phyloP scores from a whole-genome alignment of 2,888 invertebrate genomes.

The Lycaena phlaeas region DNA sequence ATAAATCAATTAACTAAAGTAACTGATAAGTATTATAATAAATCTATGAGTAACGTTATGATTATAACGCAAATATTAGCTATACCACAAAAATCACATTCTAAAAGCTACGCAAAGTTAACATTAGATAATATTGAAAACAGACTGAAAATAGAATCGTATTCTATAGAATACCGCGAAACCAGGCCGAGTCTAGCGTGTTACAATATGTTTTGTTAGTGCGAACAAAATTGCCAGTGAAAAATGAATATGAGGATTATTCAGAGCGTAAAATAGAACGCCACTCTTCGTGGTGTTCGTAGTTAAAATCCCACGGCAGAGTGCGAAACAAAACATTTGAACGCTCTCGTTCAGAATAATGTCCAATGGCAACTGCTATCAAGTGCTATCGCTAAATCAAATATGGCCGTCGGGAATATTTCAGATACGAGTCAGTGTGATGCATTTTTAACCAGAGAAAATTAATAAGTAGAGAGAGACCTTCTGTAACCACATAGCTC shows the following conservation, averaged over 20 bases:
- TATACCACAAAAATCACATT: too few species aligned
- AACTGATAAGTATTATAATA: too few species aligned
- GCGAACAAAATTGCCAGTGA: constrained; percentile 21
- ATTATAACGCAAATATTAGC: too few species aligned
- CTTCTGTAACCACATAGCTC: too few species aligned
- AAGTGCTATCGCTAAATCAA: constrained; percentile 14
- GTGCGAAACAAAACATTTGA: constrained; percentile 29
- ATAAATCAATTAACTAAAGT: too few species aligned
- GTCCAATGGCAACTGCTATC: constrained; percentile 36
- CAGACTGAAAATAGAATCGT: background rate
- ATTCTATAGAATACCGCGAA: constrained; percentile 10
- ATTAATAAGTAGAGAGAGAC: too few species aligned
- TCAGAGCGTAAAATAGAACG: constrained; percentile 18
- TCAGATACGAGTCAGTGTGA: too few species aligned
- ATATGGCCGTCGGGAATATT: constrained; percentile 7
- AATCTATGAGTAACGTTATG: too few species aligned
- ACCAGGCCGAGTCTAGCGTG: constrained; percentile 19
- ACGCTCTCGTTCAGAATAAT: constrained; percentile 32
- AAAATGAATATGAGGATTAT: constrained; percentile 22
- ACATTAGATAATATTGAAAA: background rate
- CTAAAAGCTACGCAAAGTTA: background rate
- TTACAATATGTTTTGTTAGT: constrained; percentile 19
- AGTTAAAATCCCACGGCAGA: constrained; percentile 22
- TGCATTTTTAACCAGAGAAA: too few species aligned
- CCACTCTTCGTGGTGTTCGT: constrained; percentile 19